These are phyloP conservation scores for Drosophila watanabei DNA, from an alignment of 1,140 invertebrate species.

Conservation along the genomic window DNA sequence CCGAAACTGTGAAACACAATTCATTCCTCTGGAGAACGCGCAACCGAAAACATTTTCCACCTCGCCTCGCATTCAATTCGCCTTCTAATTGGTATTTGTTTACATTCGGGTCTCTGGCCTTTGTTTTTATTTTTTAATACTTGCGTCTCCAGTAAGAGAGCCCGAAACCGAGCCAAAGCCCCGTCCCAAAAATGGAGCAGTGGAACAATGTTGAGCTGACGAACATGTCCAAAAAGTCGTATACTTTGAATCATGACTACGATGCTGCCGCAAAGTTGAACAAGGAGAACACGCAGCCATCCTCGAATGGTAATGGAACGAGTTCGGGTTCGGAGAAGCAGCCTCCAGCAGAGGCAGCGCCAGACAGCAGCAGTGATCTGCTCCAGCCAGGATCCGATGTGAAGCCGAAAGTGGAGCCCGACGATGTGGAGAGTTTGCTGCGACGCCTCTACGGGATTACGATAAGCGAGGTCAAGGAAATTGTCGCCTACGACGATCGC, in stretches of 20 bases:
- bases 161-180: conserved; percentile 18
- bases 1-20: conserved; percentile 61
- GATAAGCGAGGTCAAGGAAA: conserved; percentile 88
- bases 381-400: conserved; percentile 88
- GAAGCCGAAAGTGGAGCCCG: conserved; percentile 87
- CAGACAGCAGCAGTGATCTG: conserved; percentile 26
- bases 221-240: conserved; percentile 79
- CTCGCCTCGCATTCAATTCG: conserved; percentile 38
- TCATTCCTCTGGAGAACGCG: conserved; percentile 66
- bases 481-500: conserved; percentile 93
- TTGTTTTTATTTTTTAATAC: conserved; percentile 12
- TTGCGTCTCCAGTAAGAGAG: conserved; percentile 50
- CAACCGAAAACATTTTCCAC: conserved; percentile 55
- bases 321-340: background rate
- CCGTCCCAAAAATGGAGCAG: conserved; percentile 70
- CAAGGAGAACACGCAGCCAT: conserved; percentile 50
- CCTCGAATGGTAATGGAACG: conserved; percentile 48
- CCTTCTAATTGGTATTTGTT: conserved; percentile 55
- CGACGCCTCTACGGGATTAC: conserved; percentile 90
- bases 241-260: conserved; percentile 79
- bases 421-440: conserved; percentile 87
- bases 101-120: conserved; percentile 26
- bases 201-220: conserved; percentile 84
- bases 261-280: conserved; percentile 59
- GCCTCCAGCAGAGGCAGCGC: background rate